Conservation (phyloP, 2,888 invertebrate genomes). For the Melipona beecheii region DNA sequence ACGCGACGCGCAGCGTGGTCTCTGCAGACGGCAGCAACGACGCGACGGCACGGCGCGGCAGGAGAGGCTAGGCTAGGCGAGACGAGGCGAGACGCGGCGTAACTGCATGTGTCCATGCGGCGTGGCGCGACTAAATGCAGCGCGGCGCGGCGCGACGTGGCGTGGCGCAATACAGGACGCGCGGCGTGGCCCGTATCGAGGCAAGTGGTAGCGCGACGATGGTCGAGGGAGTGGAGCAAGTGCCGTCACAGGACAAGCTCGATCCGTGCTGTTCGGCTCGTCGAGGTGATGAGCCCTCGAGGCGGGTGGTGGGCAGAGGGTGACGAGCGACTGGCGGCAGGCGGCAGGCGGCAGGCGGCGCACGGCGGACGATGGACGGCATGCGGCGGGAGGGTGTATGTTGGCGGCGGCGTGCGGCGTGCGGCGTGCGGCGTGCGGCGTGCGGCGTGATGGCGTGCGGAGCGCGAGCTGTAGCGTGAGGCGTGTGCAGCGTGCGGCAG, state of each 20-base stretch:
- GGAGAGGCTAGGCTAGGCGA: too few species aligned
- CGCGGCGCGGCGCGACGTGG: not conserved
- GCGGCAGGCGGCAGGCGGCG: slow-evolving; percentile 54
- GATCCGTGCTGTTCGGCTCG: slow-evolving; percentile 77
- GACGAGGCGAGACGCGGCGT: slow-evolving; percentile 22
- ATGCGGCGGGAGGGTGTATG: slow-evolving; percentile 33
- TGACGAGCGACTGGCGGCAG: slow-evolving; percentile 67
- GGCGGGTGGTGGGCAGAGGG: slow-evolving; percentile 64
- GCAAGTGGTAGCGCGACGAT: slow-evolving; percentile 33
- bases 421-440: slow-evolving; percentile 10
- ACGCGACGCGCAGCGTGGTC: slow-evolving; percentile 34
- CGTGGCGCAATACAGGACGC: slow-evolving; percentile 18
- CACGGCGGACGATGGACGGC: slow-evolving; percentile 61
- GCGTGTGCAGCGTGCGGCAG: slow-evolving; percentile 6
- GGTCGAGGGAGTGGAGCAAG: slow-evolving; percentile 50
- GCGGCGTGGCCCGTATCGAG: slow-evolving; percentile 38
- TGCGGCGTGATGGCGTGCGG: not conserved
- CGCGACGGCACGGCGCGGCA: slow-evolving; percentile 4
- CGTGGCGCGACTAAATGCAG: slow-evolving; percentile 6
- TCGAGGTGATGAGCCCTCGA: slow-evolving; percentile 81
- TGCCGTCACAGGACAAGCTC: slow-evolving; percentile 62
- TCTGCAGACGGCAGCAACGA: slow-evolving; percentile 26
- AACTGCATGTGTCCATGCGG: not conserved
- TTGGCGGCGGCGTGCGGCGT: slow-evolving; percentile 7
- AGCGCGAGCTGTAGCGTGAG: not conserved